Conservation (phyloP, 23 tunicate species). For the Styela plicata region DNA sequence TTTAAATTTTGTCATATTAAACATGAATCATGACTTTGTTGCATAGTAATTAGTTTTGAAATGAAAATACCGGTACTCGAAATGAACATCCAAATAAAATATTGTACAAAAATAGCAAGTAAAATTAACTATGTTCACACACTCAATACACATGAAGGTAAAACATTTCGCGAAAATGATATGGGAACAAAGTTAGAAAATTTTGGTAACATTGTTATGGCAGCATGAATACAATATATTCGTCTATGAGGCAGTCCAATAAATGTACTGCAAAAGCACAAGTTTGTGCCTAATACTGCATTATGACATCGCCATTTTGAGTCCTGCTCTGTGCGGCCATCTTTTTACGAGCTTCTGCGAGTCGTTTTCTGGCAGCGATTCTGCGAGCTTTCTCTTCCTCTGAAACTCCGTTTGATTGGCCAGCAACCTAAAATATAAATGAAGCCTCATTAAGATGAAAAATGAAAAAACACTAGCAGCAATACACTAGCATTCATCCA, state of each 20-base stretch:
- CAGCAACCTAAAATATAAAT: not conserved
- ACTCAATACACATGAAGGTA: not conserved
- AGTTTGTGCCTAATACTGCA: not conserved
- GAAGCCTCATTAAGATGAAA: not conserved
- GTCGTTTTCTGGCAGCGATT: conserved; percentile 68
- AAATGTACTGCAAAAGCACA: not conserved
- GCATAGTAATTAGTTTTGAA: no score
- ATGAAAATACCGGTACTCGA: no score
- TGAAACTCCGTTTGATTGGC: not conserved
- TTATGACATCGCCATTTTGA: not conserved
- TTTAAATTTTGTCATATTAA: no score
- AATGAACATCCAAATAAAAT: no score
- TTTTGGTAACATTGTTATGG: not conserved
- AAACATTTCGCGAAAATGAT: not conserved
- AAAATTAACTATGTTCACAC: not conserved
- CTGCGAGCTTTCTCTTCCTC: conserved; percentile 78
- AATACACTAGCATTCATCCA: no score
- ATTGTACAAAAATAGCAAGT: not conserved
- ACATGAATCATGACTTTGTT: no score
- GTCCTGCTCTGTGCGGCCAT: conserved; percentile 36
- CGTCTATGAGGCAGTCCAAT: not conserved
- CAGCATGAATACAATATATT: not conserved
- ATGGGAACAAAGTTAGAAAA: not conserved
- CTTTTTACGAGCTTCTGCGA: conserved; percentile 72
- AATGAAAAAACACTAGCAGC: not conserved